phyloP scores from a whole-genome alignment of 37 sponge, comb jelly and placozoan species.

The Bolinopsis microptera region DNA sequence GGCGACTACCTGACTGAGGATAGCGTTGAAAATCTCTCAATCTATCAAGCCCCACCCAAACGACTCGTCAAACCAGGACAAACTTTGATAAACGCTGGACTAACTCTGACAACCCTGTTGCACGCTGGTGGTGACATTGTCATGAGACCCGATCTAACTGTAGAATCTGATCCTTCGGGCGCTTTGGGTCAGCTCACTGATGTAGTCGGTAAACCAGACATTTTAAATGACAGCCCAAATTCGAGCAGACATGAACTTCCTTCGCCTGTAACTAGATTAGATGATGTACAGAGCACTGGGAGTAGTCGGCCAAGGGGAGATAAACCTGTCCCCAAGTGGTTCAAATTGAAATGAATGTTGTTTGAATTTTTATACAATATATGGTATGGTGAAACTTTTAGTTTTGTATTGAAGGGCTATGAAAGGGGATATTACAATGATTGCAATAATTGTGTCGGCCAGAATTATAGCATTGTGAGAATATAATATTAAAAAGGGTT shows the following conservation, averaged over 20 bases:
- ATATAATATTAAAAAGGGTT: too few species aligned
- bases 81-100: slow-evolving; percentile 8
- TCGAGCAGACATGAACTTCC: not conserved
- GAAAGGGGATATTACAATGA: too few species aligned
- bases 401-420: too few species aligned
- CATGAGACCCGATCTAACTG: not conserved
- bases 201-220: not conserved
- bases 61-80: not conserved
- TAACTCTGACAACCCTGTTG: not conserved
- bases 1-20: not conserved
- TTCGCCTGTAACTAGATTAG: not conserved
- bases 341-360: slow-evolving; percentile 30
- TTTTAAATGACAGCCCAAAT: not conserved
- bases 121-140: slow-evolving; percentile 14
- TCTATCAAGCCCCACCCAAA: slow-evolving; percentile 15
- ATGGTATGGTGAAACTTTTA: too few species aligned
- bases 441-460: too few species aligned
- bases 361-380: not conserved
- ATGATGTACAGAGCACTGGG: not conserved
- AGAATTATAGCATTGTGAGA: too few species aligned
- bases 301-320: not conserved
- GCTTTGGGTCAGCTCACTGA: not conserved
- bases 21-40: not conserved
- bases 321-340: slow-evolving; percentile 54
- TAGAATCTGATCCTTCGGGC: not conserved